Base-by-base conservation (phyloP, 2,113 vertebrate genomes). In the Tamias sibiricus region DNA sequence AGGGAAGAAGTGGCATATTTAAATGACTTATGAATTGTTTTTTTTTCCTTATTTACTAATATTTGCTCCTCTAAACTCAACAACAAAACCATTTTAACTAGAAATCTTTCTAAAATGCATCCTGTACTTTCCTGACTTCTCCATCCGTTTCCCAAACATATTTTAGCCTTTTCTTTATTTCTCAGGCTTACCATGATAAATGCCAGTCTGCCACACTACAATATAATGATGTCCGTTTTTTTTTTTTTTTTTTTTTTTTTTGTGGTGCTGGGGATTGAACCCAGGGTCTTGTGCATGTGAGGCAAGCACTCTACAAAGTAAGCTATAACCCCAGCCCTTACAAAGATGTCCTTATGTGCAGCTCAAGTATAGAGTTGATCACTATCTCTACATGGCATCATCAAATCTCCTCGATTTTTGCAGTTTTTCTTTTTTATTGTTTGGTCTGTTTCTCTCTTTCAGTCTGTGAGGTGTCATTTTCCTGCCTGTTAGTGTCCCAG, bases 1-100 rank as follows among this genome's bases (percentile, higher is more conserved):
- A 85, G 64, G 35, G 71, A 95, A 95, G 64, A 95, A 71, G 44
- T 52, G 22, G 37, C 44, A 42, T 77, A 87, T 90, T 75, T 87
- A 85, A 90, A 94, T 86, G 77, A 82, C 52, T 87, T 76, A n/a
- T 44, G 82, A 59, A 84, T 76, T 35, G 20, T 7, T 85, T 79
- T 83, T 93, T 90, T 90, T 90, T 90, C 8, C 74, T 74, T 52
- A 49, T 90, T 76, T 57, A 44, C 71, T 71, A 37, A 83, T 64
- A 35, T 71, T 92, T 84, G 59, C 17, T 91, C 11, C 40, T 85
- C 49, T 66, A 80, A 92, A 83, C 17, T 77, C 24, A 74, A 30
- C 30, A 82, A 76, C 35, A 81, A 86, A 95, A 54, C 8, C 28
- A 28, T 92, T 59, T 72, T 59, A 72, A 32, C 40, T 64, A 91